Evolutionary conservation across 2,888 invertebrate genomes (phyloP).

Genomic region (Hyppa rectilinea): DNA sequence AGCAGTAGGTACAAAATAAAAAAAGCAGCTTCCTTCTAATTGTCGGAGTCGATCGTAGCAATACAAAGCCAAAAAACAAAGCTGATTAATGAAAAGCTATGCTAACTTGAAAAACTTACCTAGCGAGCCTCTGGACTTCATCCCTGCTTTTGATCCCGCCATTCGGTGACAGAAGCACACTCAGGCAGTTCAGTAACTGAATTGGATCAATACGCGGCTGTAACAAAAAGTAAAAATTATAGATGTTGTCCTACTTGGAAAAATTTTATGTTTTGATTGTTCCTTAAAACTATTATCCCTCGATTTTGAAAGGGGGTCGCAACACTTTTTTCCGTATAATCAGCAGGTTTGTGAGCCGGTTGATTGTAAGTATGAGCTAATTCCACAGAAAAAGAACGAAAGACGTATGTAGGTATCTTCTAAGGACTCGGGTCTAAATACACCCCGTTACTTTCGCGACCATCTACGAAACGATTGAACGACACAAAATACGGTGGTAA

Average conservation of each 20-base stretch:
- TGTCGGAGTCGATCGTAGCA: neutral
- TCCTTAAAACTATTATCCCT: neutral
- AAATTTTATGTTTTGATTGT: slow-evolving; percentile 1
- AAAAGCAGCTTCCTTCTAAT: neutral
- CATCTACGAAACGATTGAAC: neutral
- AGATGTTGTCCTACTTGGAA: neutral
- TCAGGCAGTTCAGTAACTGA: slow-evolving; percentile 96
- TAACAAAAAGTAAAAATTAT: slow-evolving; percentile 76
- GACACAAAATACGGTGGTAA: too few relatives aligned
- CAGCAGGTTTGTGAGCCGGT: neutral
- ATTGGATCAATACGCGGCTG: slow-evolving; percentile 98
- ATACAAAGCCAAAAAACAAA: neutral
- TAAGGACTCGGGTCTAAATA: neutral
- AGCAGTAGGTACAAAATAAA: neutral
- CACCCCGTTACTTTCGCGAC: neutral
- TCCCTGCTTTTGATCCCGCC: slow-evolving; percentile 97
- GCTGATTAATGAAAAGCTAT: slow-evolving; percentile 7
- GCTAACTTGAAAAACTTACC: slow-evolving; percentile 88
- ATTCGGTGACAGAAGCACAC: slow-evolving; percentile 95
- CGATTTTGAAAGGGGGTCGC: neutral
- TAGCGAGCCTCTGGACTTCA: slow-evolving; percentile 96
- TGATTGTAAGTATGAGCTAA: neutral
- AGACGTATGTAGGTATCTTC: neutral
- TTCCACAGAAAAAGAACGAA: neutral
- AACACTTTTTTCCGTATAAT: neutral